Conservation (phyloP, 2,888 invertebrate species). For the Xanthorhoe designata region DNA sequence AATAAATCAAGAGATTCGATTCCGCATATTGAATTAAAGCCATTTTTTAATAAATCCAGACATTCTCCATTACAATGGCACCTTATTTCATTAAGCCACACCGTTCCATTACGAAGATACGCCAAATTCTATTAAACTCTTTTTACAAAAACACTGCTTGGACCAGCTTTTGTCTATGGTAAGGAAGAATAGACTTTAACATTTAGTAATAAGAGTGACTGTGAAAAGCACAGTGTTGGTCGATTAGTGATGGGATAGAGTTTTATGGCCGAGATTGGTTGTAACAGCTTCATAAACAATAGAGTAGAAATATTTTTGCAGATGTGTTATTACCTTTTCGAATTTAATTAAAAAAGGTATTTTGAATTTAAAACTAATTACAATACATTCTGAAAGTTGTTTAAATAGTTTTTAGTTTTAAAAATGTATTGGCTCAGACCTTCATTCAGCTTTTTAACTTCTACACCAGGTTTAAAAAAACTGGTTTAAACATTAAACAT, state of each 20-base stretch:
- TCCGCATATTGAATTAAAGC: conserved; percentile 75
- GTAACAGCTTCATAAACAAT: conserved; percentile 12
- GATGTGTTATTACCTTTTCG: no score
- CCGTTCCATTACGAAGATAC: conserved; percentile 80
- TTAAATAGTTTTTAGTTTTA: no score
- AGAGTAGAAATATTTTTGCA: no score
- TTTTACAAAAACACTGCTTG: conserved; percentile 65
- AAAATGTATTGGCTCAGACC: no score
- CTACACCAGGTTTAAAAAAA: no score
- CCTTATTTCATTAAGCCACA: conserved; percentile 79
- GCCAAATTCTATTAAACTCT: conserved; percentile 80
- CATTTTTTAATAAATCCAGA: conserved; percentile 74
- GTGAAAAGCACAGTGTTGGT: conserved; percentile 2
- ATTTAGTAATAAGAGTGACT: neutral
- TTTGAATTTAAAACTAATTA: neutral
- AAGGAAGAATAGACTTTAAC: conserved; percentile 21
- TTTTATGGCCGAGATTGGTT: conserved; percentile 24
- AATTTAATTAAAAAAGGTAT: neutral
- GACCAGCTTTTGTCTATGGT: conserved; percentile 43
- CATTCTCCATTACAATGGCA: conserved; percentile 71
- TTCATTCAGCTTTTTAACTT: no score
- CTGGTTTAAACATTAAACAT: no score
- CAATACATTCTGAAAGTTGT: neutral
- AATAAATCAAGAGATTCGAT: conserved; percentile 49
- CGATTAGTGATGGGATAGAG: conserved; percentile 33